Percentiles rank a stretch among this genome's conserved stretches.
Conservation (phyloP, 2,113 vertebrate genomes). For the Ictalurus punctatus region DNA sequence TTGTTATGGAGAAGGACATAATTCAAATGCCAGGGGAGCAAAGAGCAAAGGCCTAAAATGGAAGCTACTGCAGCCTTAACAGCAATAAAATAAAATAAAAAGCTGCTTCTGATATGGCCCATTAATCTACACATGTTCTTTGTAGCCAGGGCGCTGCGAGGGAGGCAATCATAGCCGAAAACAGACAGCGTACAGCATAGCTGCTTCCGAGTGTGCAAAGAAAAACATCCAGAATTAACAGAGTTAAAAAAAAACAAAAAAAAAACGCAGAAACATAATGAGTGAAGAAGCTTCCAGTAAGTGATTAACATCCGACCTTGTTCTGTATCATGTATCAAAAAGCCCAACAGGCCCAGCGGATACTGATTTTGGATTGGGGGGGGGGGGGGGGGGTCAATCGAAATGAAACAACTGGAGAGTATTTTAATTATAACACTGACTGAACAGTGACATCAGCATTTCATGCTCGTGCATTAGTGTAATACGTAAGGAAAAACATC, state of each 20-base stretch:
- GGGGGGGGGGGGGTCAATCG: neutral
- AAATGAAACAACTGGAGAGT: neutral
- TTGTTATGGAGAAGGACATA: neutral
- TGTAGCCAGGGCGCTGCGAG: neutral
- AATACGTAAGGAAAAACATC: no score
- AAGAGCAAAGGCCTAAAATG: neutral
- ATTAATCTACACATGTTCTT: conserved; percentile 17
- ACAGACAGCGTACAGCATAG: neutral
- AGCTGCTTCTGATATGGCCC: neutral
- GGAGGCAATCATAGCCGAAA: neutral
- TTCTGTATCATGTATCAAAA: neutral
- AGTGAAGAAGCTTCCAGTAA: neutral
- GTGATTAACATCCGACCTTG: neutral
- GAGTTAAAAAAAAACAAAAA: neutral
- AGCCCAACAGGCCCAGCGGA: neutral
- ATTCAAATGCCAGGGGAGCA: conserved; percentile 17
- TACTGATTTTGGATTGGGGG: neutral
- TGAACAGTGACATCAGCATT: neutral
- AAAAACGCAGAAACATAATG: neutral
- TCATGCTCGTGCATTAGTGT: no score
- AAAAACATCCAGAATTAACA: neutral
- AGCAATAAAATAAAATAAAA: conserved; percentile 17
- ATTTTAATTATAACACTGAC: neutral
- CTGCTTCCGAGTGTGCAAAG: neutral
- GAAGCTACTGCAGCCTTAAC: neutral